Evolutionary conservation across 1,140 invertebrate species (phyloP).

Genomic region (Capitella teleta): DNA sequence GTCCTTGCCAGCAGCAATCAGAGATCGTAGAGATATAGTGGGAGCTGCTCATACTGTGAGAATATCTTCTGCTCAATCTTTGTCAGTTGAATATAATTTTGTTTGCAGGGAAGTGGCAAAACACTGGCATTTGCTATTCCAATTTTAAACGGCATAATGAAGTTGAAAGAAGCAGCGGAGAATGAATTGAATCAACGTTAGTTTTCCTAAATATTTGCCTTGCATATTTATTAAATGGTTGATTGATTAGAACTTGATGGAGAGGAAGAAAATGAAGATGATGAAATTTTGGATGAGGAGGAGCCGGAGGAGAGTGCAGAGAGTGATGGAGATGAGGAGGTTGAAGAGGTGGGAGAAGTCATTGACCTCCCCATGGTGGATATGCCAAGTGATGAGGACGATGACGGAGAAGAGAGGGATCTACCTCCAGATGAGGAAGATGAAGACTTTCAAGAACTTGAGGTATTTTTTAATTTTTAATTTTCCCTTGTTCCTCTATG

Average conservation of each 20-base stretch:
- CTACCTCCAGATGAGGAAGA: constrained; percentile 12
- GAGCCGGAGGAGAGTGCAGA: constrained; percentile 17
- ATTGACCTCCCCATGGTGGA: constrained; percentile 12
- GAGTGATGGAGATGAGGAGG: constrained; percentile 28
- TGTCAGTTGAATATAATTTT: constrained; percentile 10
- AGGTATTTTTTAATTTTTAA: not conserved
- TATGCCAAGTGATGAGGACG: constrained; percentile 18
- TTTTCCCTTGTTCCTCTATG: not conserved
- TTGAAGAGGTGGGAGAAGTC: constrained; percentile 30
- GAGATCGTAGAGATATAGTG: constrained; percentile 73
- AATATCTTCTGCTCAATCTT: not conserved
- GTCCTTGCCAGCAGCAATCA: constrained; percentile 71
- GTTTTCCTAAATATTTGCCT: not conserved
- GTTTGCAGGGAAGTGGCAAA: constrained; percentile 76
- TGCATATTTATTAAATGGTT: not conserved
- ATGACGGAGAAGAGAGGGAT: constrained; percentile 20
- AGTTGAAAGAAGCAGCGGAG: constrained; percentile 15
- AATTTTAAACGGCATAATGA: constrained; percentile 64
- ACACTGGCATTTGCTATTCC: constrained; percentile 94
- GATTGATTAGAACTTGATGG: constrained; percentile 44
- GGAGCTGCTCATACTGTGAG: constrained; percentile 82
- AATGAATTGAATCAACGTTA: constrained; percentile 4
- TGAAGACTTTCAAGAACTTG: constrained; percentile 10
- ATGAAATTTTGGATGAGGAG: constrained; percentile 14
- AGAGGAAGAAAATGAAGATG: constrained; percentile 21